Evolutionary conservation across 2,113 vertebrate species (phyloP), one percentile per base, ranked within the genome.

Genomic region (Acrocephalus kingi): DNA sequence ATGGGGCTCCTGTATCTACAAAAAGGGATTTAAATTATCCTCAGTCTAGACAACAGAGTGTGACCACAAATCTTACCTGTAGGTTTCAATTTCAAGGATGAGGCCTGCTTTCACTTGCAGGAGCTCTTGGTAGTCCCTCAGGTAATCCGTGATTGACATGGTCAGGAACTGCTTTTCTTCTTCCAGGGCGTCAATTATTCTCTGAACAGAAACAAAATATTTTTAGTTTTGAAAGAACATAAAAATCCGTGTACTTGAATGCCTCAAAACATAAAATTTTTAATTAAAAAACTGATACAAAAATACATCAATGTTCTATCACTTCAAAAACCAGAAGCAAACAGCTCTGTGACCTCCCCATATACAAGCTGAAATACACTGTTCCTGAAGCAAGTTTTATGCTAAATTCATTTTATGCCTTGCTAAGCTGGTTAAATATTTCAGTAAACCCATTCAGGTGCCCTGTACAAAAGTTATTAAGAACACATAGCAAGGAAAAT

Each of bases 81-180:
- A 99, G 27, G 99, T 98, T 35, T 99, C 99, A 93, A 99, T 98
- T 96, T 99, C 99, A 93, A 99, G 97, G 89, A 98, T 98, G 69
- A 99, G 98, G 55, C 98, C 97, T 28, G 98, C 99, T 97, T 99
- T 99, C 95, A 99, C 98, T 94, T 99, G 98, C 86, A 99, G 96
- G 16, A 99, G 98, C 4, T 99, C 98, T 89, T 99, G 99, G 64
- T 99, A 99, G 59, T 99, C 99, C 80, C 95, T 97, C 80, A 99
- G 98, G 94, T 98, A 98, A 55, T 98, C 98, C 6, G 97, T 98
- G 90, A 99, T 98, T 13, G 97, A 97, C 46, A 95, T 67, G 17
- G 98, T 98, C 87, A 99, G 98, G 94, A 97, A 84, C 41, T 97
- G 98, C 92, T 98, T 99, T 94, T 99, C 99, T 15, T 98, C 97